Evolutionary conservation across 2,888 invertebrate genomes (phyloP).

Genomic region (Zelleria hepariella): DNA sequence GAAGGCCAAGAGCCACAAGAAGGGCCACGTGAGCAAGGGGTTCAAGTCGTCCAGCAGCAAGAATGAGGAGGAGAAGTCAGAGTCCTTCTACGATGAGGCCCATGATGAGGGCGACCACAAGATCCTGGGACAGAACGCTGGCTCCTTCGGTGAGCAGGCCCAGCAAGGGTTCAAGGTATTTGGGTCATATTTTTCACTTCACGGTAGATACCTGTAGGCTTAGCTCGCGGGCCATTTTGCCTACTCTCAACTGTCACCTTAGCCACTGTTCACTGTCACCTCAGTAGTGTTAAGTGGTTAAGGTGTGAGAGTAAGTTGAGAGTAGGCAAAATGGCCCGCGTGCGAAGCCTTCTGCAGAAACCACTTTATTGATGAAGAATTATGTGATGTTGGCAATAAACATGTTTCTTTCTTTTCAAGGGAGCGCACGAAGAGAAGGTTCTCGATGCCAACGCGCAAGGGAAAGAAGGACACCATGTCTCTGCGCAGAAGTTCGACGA

Average conservation of each 20-base stretch:
- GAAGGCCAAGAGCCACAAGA: constrained; percentile 73
- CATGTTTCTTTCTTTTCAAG: too few relatives aligned
- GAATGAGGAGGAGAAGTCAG: constrained; percentile 76
- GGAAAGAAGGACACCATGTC: constrained; percentile 73
- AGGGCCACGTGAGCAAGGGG: constrained; percentile 77
- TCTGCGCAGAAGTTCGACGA: constrained; percentile 71
- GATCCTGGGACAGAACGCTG: constrained; percentile 68
- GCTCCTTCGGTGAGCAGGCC: constrained; percentile 71
- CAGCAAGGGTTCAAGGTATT: constrained; percentile 73
- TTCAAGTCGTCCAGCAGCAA: constrained; percentile 77
- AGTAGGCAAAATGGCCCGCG: too few relatives aligned
- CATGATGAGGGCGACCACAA: constrained; percentile 75
- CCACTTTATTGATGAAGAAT: too few relatives aligned
- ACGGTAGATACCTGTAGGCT: too few relatives aligned
- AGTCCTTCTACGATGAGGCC: constrained; percentile 76
- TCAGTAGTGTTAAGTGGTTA: too few relatives aligned
- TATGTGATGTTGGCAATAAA: too few relatives aligned
- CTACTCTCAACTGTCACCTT: too few relatives aligned
- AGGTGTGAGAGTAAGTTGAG: too few relatives aligned
- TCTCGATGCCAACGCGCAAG: constrained; percentile 68
- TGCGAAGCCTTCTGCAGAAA: too few relatives aligned
- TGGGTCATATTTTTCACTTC: too few relatives aligned
- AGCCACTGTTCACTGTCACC: too few relatives aligned
- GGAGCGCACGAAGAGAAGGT: constrained; percentile 18
- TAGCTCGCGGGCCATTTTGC: too few relatives aligned